These are phyloP conservation scores for Orthosia gracilis DNA, from an alignment of 2,888 invertebrate genomes.

Conservation along the genomic window DNA sequence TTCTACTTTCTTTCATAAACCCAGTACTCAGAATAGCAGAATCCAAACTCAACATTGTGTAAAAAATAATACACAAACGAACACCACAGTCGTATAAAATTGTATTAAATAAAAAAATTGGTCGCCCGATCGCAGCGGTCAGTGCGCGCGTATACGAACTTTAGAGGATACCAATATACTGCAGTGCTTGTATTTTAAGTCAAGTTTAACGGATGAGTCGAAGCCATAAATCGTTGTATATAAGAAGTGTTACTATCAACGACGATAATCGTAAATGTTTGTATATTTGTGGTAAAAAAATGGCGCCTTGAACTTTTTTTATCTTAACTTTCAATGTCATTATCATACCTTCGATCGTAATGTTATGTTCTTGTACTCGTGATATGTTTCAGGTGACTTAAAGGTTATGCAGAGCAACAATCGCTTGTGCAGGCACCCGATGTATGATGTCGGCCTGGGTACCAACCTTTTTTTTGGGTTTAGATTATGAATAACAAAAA, in stretches of 20 bases:
- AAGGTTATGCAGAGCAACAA: constrained; percentile 14
- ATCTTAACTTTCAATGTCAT: constrained; percentile 16
- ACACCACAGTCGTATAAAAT: constrained; percentile 1
- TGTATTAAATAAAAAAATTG: constrained; percentile 12
- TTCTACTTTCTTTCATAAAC: constrained; percentile 71
- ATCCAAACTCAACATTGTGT: constrained; percentile 70
- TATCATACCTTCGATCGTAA: neutral
- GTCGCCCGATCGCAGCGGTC: constrained; percentile 20
- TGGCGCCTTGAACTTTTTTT: constrained; percentile 4
- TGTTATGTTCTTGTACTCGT: neutral
- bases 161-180: constrained; percentile 59
- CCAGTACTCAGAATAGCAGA: constrained; percentile 60
- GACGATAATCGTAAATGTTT: constrained; percentile 16
- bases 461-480: neutral
- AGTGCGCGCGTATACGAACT: constrained; percentile 56
- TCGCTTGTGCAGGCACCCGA: neutral
- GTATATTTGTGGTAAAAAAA: constrained; percentile 11
- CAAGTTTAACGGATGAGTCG: constrained; percentile 60
- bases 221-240: constrained; percentile 58
- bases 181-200: constrained; percentile 57
- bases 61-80: constrained; percentile 5
- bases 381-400: neutral
- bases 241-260: constrained; percentile 51
- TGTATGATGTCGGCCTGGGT: neutral
- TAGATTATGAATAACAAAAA: neutral